Evolutionary conservation across 2,888 invertebrate genomes (phyloP).

Genomic region (Drosophila putrida): DNA sequence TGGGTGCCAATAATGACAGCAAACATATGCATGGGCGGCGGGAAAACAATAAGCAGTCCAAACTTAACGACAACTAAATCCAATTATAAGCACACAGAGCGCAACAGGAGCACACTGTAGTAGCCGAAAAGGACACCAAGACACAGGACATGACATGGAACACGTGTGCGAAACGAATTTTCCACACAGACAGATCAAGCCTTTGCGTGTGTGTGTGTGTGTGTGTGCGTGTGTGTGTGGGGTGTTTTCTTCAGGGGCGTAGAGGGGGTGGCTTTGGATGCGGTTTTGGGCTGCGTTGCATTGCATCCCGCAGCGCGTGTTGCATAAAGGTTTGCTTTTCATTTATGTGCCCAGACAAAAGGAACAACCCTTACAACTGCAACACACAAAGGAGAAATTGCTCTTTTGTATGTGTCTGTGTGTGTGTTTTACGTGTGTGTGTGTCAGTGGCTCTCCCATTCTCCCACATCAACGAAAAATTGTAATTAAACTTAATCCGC

Average conservation of each 20-base stretch:
- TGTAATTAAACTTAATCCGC: conserved; percentile 84
- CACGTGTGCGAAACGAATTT: conserved; percentile 75
- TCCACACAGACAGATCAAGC: conserved; percentile 17
- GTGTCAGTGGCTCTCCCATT: conserved; percentile 14
- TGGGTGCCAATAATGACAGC: conserved; percentile 63
- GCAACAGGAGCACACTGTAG: conserved; percentile 59
- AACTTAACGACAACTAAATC: conserved; percentile 77
- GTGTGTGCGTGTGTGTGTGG: too few species aligned
- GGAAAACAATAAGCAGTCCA: conserved; percentile 67
- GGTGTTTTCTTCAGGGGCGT: conserved; percentile 10
- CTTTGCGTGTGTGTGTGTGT: background rate
- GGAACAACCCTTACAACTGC: conserved; percentile 71
- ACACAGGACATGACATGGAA: conserved; percentile 31
- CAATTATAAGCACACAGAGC: conserved; percentile 68
- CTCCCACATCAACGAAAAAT: conserved; percentile 56
- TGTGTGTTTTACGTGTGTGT: conserved; percentile 9
- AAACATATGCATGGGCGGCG: conserved; percentile 66
- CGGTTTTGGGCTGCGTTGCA: conserved; percentile 53
- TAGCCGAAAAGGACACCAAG: conserved; percentile 14
- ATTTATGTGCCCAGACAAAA: conserved; percentile 65
- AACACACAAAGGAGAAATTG: conserved; percentile 42
- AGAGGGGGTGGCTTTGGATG: conserved; percentile 38
- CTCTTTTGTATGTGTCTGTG: conserved; percentile 9
- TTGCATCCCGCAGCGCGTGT: conserved; percentile 64
- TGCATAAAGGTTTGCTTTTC: conserved; percentile 75